A percentile compares a stretch with the other conserved stretches of the same genome.
These are phyloP conservation scores for Chaetodon auriga DNA, from an alignment of 2,113 vertebrate species.

Conservation along the genomic window DNA sequence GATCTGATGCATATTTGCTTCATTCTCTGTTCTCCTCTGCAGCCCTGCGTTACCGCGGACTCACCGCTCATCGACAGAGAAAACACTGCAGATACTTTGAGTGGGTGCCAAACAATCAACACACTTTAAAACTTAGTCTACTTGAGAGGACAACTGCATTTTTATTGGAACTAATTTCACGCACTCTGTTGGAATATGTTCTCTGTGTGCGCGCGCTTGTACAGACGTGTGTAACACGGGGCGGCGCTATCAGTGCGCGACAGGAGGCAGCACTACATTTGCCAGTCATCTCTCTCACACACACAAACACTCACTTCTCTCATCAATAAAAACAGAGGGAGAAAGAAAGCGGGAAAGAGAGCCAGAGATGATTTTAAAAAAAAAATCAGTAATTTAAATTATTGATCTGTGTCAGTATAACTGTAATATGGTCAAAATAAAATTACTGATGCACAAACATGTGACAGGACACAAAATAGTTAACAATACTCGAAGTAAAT, in stretches of 20 bases:
- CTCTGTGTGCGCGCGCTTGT: not conserved
- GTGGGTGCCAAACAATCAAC: not conserved
- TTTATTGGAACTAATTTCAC: not conserved
- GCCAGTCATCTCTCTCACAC: slow-evolving; percentile 28
- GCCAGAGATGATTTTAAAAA: not conserved
- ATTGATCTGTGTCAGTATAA: not conserved
- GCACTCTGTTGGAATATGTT: not conserved
- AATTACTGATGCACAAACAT: not conserved
- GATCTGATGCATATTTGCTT: not conserved
- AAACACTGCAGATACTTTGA: not conserved
- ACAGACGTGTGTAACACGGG: not conserved
- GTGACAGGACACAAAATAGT: not conserved
- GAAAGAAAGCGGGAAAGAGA: not conserved
- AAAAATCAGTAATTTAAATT: not conserved
- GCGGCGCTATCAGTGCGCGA: slow-evolving; percentile 50
- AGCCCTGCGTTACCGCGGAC: not conserved
- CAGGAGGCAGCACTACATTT: slow-evolving; percentile 39
- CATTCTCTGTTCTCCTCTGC: not conserved
- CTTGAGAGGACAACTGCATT: not conserved
- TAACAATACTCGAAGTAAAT: not conserved
- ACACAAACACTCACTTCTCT: not conserved
- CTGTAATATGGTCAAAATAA: not conserved
- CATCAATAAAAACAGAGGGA: not conserved
- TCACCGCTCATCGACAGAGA: not conserved
- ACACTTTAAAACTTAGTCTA: not conserved